These are phyloP conservation scores for Bolinopsis microptera DNA, from an alignment of 37 sponge, comb jelly and placozoan species.

Conservation along the genomic window DNA sequence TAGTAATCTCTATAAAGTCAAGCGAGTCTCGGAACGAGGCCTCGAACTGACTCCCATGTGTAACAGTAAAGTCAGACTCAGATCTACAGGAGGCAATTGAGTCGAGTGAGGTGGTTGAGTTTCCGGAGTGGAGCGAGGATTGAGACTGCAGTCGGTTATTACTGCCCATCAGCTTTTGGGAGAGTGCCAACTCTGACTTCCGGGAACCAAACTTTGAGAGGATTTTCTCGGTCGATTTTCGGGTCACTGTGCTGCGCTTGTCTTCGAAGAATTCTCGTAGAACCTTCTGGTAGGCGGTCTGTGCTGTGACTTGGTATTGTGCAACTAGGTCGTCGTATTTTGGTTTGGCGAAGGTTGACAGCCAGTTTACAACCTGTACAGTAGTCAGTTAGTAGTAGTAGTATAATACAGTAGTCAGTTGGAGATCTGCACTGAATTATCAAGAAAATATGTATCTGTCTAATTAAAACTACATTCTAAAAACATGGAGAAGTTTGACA, in stretches of 20 bases:
- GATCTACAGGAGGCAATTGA: slow-evolving; percentile 7
- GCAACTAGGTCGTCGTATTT: neutral
- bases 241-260: slow-evolving; percentile 14
- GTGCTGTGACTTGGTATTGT: slow-evolving; percentile 12
- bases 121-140: neutral
- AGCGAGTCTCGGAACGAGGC: slow-evolving; percentile 18
- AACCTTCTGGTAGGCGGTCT: slow-evolving; percentile 47
- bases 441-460: too few relatives aligned
- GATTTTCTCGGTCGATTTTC: slow-evolving; percentile 28
- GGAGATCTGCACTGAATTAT: too few relatives aligned
- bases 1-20: slow-evolving; percentile 64
- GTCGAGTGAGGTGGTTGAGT: slow-evolving; percentile 44
- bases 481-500: too few relatives aligned
- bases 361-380: slow-evolving; percentile 19
- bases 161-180: neutral
- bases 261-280: slow-evolving; percentile 50
- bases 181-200: slow-evolving; percentile 46
- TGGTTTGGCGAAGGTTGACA: neutral
- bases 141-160: neutral
- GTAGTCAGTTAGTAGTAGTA: too few relatives aligned
- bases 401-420: too few relatives aligned
- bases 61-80: neutral
- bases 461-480: too few relatives aligned
- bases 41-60: slow-evolving; percentile 22
- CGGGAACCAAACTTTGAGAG: slow-evolving; percentile 20